Conservation (phyloP, 2,797 vertebrate genomes). For the Xenentodon cancila region DNA sequence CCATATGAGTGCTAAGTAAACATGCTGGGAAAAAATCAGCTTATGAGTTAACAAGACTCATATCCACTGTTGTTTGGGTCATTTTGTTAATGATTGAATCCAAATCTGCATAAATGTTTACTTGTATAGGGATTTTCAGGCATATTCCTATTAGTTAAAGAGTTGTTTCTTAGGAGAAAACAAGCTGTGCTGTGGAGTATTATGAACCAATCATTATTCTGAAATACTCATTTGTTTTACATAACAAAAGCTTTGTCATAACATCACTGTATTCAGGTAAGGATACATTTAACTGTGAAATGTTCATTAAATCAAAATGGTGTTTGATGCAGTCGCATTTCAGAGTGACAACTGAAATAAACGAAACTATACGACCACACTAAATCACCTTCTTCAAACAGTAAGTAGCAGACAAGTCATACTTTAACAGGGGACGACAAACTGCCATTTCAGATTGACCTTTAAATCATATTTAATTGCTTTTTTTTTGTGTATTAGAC, state of each 20-base stretch:
- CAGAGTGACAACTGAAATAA: conserved; percentile 34
- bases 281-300: conserved; percentile 9
- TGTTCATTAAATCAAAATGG: conserved; percentile 39
- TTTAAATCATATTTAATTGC: conserved; percentile 77
- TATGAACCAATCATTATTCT: conserved; percentile 29
- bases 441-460: conserved; percentile 61
- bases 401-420: conserved; percentile 55
- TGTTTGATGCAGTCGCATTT: conserved; percentile 20
- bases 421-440: conserved; percentile 68
- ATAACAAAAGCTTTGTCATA: neutral
- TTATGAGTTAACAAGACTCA: conserved; percentile 55
- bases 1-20: conserved; percentile 73
- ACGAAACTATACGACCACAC: conserved; percentile 31
- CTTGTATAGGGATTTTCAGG: conserved; percentile 17
- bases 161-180: conserved; percentile 21
- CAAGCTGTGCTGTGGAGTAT: conserved; percentile 9
- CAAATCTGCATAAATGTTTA: conserved; percentile 34
- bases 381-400: conserved; percentile 57
- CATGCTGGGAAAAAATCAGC: conserved; percentile 60
- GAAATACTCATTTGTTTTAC: conserved; percentile 24
- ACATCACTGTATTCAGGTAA: conserved; percentile 16
- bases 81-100: conserved; percentile 55
- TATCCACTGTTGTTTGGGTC: conserved; percentile 39
- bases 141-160: conserved; percentile 17
- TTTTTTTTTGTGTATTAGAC: conserved; percentile 70